Evolutionary conservation across 2,113 vertebrate species (phyloP), one percentile per base, ranked within the genome.

Genomic region (Monopterus albus): DNA sequence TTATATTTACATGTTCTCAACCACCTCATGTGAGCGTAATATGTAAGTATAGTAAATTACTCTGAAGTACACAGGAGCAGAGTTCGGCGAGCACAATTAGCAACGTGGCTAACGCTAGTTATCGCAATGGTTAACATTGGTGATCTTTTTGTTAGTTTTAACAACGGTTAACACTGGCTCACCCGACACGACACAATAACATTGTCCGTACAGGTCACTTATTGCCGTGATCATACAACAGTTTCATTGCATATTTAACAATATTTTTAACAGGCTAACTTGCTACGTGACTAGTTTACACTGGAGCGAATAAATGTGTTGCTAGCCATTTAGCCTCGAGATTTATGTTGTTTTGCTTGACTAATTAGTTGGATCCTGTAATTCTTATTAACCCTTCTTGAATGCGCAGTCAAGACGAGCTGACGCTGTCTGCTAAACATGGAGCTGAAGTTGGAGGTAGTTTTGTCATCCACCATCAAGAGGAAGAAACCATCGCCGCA

Each of bases 401-500:
- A 60, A 33, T 26, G 40, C 26, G 51, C 1, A 20, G 29, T 38
- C 21, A 17, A 12, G 12, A 66, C 12, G 53, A 42, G 50, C 65
- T 6, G 18, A 86, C 83, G 49, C 25, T 56, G 43, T 28, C 26
- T 5, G 8, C 25, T 2, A 21, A 83, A 67, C 23, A 94, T 94
- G 93, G 92, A 94, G 25, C 72, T 94, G 35, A 91, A 90, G 51
- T 35, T 94, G 68, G 92, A 94, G 57, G 93, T 94, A 10, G 78
- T 94, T 71, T 26, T 93, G 78, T 92, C 91, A 17, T 91, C 93
- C 57, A 91, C 91, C 80, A 94, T 94, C 89, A 94, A 93, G 82
- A 81, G 91, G 55, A 93, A 88, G 71, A 94, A 94, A 73, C 93
- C 93, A 56, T 94, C 93, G 93, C 92, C 93, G 9, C 76, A 91